Percentiles rank a stretch among this genome's conserved stretches.
Evolutionary conservation across 2,113 vertebrate genomes (phyloP).

Genomic region (Jacana jacana): DNA sequence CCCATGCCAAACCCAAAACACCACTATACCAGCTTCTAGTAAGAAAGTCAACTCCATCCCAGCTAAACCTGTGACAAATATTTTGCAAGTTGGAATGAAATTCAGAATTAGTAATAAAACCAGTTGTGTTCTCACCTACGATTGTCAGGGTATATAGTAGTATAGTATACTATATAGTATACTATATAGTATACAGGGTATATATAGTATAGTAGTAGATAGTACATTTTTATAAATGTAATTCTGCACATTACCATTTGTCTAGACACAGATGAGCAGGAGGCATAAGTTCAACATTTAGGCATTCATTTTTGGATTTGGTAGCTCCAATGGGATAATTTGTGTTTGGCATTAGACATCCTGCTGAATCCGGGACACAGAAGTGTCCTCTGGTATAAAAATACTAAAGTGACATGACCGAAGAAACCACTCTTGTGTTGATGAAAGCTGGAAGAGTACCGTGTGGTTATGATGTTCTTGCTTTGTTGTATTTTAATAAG

Average conservation of each 20-base stretch:
- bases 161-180: too few species aligned
- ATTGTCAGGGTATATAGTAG: not conserved
- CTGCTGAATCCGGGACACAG: not conserved
- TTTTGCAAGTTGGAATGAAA: not conserved
- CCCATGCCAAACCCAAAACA: not conserved
- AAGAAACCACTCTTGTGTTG: not conserved
- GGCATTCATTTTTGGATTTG: not conserved
- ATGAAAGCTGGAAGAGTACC: not conserved
- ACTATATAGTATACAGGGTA: too few species aligned
- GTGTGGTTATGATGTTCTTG: not conserved
- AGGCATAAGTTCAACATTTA: not conserved
- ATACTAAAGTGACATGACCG: not conserved
- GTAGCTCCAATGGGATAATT: not conserved
- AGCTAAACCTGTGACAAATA: not conserved
- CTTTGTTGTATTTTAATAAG: fast-evolving
- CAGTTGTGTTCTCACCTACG: not conserved
- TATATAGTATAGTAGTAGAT: too few species aligned
- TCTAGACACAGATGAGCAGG: not conserved
- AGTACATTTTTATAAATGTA: not conserved
- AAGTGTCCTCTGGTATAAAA: not conserved
- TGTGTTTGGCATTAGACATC: not conserved
- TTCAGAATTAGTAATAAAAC: not conserved
- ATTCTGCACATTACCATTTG: not conserved
- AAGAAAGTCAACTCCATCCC: not conserved
- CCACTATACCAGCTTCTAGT: not conserved